A percentile compares a stretch with the other conserved stretches of the same genome.
Conservation (phyloP, 2,888 invertebrate genomes). For the Drosophila fungiperda region DNA sequence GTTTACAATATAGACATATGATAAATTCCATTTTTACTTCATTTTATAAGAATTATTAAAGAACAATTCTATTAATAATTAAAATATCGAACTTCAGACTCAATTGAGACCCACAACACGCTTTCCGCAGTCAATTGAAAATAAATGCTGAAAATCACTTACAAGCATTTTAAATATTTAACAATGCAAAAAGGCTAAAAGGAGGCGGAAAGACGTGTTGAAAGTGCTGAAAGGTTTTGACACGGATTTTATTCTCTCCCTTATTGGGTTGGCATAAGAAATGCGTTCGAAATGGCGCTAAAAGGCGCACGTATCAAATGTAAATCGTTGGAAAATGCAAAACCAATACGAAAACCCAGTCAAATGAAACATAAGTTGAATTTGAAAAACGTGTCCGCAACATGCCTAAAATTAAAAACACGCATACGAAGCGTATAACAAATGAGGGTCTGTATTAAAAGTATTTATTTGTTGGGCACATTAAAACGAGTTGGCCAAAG, state of each 20-base stretch:
- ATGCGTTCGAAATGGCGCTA: conserved; percentile 34
- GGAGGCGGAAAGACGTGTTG: conserved; percentile 1
- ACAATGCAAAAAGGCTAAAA: conserved; percentile 46
- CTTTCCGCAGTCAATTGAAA: conserved; percentile 25
- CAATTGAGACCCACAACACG: not conserved
- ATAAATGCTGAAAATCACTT: conserved; percentile 42
- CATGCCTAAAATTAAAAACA: conserved; percentile 68
- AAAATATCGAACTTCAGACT: not conserved
- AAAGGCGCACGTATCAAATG: conserved; percentile 53
- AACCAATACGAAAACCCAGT: conserved; percentile 25
- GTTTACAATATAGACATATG: not conserved
- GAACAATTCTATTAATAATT: not conserved
- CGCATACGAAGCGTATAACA: conserved; percentile 68
- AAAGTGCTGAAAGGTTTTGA: conserved; percentile 10
- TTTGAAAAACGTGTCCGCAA: conserved; percentile 44
- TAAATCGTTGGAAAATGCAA: conserved; percentile 31
- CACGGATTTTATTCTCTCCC: not conserved
- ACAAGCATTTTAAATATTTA: conserved; percentile 44
- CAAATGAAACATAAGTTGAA: conserved; percentile 44
- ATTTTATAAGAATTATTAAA: not conserved
- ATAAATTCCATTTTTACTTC: not conserved
- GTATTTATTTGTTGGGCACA: conserved; percentile 26
- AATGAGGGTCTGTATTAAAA: conserved; percentile 35
- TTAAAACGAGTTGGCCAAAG: conserved; percentile 48
- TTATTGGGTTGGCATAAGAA: conserved; percentile 23